Percentiles rank a stretch among this genome's conserved stretches.
Evolutionary conservation across 2,113 vertebrate species (phyloP).

Genomic region (Corydoras maculifer): DNA sequence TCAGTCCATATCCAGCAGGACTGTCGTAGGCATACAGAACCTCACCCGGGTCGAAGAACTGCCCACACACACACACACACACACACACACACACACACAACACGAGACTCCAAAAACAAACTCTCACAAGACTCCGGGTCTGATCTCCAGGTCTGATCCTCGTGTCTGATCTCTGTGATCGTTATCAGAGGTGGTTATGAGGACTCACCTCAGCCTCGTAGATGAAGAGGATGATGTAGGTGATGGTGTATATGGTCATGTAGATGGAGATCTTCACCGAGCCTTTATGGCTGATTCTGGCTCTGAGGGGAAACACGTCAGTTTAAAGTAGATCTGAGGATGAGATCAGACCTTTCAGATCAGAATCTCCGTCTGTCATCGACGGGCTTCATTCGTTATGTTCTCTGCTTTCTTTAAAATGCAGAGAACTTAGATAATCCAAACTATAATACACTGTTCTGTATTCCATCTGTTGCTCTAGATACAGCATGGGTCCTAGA

Average conservation of each 20-base stretch:
- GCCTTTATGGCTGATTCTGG: constrained; percentile 85
- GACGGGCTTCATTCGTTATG: no score
- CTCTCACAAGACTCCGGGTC: no score
- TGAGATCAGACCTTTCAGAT: no score
- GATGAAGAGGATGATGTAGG: constrained; percentile 84
- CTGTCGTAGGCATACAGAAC: constrained; percentile 88
- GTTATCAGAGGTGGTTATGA: background rate
- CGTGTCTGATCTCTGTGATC: background rate
- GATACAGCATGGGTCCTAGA: no score
- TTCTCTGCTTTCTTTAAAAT: no score
- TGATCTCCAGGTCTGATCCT: no score
- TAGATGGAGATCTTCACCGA: constrained; percentile 87
- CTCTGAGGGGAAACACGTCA: constrained; percentile 57
- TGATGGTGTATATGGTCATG: constrained; percentile 89
- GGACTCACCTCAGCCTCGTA: constrained; percentile 80
- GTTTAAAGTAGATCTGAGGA: background rate
- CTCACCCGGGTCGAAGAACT: constrained; percentile 89
- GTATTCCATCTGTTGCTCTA: no score
- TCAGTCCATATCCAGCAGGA: constrained; percentile 82
- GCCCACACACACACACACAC: constrained; percentile 28
- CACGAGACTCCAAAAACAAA: no score
- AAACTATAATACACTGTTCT: no score
- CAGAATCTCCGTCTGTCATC: no score
- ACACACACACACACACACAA: no score
- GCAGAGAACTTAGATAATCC: no score